Evolutionary conservation across 2,113 vertebrate species (phyloP).

Genomic region (Gadus macrocephalus): DNA sequence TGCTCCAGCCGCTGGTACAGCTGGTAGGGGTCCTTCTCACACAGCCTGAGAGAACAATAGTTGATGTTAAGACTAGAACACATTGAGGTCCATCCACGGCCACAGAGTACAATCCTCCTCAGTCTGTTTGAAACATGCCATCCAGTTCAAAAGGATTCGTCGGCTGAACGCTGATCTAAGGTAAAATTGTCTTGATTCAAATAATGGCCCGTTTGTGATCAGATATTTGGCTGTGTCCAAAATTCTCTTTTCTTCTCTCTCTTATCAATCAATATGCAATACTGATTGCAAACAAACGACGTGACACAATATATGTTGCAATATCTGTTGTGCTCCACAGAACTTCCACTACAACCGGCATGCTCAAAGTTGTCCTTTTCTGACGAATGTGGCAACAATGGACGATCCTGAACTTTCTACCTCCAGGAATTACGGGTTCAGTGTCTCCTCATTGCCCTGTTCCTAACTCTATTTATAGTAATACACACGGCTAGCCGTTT

Average conservation of each 20-base stretch:
- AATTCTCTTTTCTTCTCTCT: not conserved
- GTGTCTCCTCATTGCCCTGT: too few species aligned
- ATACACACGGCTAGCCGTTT: too few species aligned
- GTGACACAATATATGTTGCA: not conserved
- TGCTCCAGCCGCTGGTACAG: constrained; percentile 94
- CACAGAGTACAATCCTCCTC: not conserved
- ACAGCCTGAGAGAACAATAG: constrained; percentile 73
- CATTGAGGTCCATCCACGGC: too few species aligned
- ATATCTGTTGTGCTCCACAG: not conserved
- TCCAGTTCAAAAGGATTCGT: not conserved
- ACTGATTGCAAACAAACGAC: not conserved
- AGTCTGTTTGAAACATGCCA: not conserved
- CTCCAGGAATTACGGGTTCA: not conserved
- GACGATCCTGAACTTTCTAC: not conserved
- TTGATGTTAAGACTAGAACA: not conserved
- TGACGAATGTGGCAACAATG: not conserved
- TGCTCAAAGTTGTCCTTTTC: not conserved
- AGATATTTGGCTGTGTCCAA: not conserved
- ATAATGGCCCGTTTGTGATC: not conserved
- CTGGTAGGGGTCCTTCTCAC: constrained; percentile 95
- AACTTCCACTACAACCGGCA: not conserved
- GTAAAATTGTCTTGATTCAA: not conserved
- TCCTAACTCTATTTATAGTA: too few species aligned
- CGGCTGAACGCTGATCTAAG: not conserved
- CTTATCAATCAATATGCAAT: not conserved